Evolutionary conservation across 2,888 invertebrate species (phyloP), one percentile per base, ranked within the genome.

Genomic region (Acleris literana): DNA sequence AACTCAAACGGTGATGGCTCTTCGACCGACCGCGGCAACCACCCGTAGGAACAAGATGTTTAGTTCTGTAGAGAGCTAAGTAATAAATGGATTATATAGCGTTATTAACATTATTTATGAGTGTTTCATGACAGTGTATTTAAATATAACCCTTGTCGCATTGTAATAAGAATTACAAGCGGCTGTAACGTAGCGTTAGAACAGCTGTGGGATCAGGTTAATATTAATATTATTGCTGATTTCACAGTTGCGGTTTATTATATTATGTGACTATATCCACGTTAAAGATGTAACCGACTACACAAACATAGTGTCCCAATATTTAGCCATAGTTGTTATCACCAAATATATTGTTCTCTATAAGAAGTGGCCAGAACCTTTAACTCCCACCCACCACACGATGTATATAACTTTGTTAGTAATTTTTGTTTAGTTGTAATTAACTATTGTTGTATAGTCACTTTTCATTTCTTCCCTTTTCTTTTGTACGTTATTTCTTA

Each of bases 301-400:
- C 39, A 63, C 64, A 62, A 62, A 44, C 11, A 39, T 62, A 56
- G 46, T 52, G 63, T 46, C 65, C 68, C 67, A 55, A 43, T 43
- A 60, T 69, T 39, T 68, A 68, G 58, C 53, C 59, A 29, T 69
- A 68, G 72, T 71, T 71, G 76, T 74, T 81, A 78, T 78, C 76
- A 83, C 81, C 82, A 83, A 84, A 80, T 76, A 79, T 77, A 76
- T 72, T 72, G 76, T 78, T 74, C 74, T 77, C 72, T 74, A 69
- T 65, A 70, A 74, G 69, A 82, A 87, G 88, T 89, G 89, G 88
- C 89, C 88, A 88, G 88, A 83, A 70, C 71, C 75, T 80, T 76
- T 82, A 79, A 79, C 78, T 87, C 87, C 88, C 86, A 86, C 88
- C 88, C 85, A 90, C 88, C 86, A 89, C 86, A 79, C 78, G 79